Evolutionary conservation across 2,113 vertebrate species (phyloP), one percentile per base, ranked within the genome.

Genomic region (Rhabdornis inornatus): DNA sequence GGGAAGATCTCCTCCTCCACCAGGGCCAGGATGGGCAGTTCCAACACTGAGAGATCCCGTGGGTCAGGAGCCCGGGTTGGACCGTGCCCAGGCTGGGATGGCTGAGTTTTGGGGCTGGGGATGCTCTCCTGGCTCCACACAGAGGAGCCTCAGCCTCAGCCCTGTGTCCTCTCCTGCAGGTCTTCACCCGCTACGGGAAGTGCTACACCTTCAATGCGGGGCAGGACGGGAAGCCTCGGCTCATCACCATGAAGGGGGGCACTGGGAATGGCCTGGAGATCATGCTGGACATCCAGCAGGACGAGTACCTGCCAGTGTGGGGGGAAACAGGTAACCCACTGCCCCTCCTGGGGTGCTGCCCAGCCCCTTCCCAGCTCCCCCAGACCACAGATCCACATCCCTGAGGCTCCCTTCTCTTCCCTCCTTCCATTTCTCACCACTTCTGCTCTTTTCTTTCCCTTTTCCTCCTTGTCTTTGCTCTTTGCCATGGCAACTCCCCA

Each of bases 251-350:
- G 98, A 99, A 99, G 94, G 99, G 99, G 1, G 99, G 99, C 44
- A 99, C 99, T 15, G 99, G 99, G 13, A 99, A 99, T 2, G 99
- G 99, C 63, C 98, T 99, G 97, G 99, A 99, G 97, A 98, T 99
- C 97, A 99, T 99, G 99, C 92, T 99, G 96, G 99, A 99, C 90
- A 99, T 99, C 85, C 99, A 99, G 96, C 99, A 99, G 97, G 99
- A 99, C 15, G 99, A 99, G 95, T 99, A 99, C 95, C 97, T 99
- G 96, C 99, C 99, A 0, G 99, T 99, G 6, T 99, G 99, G 99
- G 99, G 99, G 89, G 99, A 99, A 86, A 99, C 99, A 24, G 99
- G 99, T 99, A 98, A 96, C 97, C 9, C 71, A 6, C 20, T 4
- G 19, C 45, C 40, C 61, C 52, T 84, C 63, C 66, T 1, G 2